phyloP scores from a whole-genome alignment of 2,113 vertebrate genomes.

The Numenius arquata region DNA sequence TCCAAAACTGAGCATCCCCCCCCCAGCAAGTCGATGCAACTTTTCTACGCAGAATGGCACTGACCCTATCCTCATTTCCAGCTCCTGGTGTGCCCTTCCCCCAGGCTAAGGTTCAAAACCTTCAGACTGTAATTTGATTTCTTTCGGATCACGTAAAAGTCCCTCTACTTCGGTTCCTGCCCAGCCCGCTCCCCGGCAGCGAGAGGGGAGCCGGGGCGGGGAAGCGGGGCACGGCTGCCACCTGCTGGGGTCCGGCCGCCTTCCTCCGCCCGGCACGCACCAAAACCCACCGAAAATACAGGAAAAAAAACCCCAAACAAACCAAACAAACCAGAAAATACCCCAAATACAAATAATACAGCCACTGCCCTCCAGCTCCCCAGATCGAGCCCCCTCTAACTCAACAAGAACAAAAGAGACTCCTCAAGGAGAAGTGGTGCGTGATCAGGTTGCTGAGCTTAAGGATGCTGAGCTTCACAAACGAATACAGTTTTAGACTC shows the following conservation, averaged over 20 bases:
- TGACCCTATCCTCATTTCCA: neutral
- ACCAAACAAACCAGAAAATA: neutral
- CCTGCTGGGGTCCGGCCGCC: conserved; percentile 15
- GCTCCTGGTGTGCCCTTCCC: neutral
- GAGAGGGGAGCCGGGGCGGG: neutral
- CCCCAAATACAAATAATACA: neutral
- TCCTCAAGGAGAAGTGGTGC: neutral
- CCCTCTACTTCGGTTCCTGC: neutral
- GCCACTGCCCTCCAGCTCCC: neutral
- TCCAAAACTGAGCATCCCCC: neutral
- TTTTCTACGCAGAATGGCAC: neutral
- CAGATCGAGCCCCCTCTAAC: neutral
- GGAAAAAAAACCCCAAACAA: too few species aligned
- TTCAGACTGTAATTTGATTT: neutral
- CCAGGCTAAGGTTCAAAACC: neutral
- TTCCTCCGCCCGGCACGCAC: accelerated
- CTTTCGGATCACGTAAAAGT: neutral
- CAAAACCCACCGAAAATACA: accelerated
- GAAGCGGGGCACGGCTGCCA: conserved; percentile 34
- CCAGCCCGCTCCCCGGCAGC: accelerated
- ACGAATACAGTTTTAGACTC: accelerated
- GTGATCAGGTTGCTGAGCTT: neutral
- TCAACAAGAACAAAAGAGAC: neutral
- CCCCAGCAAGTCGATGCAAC: neutral
- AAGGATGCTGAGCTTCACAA: neutral